Base-by-base conservation (phyloP, 1,140 invertebrate genomes). In the Drosophila grimshawi region DNA sequence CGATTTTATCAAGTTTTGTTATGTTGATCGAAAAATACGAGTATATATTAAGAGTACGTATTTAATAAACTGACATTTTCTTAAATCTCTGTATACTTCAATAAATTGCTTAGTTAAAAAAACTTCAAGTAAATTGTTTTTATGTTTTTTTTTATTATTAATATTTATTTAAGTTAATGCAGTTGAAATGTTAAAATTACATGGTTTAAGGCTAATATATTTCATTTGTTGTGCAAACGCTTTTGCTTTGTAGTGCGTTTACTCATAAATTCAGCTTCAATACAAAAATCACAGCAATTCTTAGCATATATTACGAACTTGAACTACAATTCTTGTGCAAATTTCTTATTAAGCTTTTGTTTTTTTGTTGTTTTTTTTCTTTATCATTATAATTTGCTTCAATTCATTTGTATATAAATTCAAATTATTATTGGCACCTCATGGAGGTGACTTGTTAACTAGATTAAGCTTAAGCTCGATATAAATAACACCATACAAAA, bases 281-380 rank as follows among this genome's bases (percentile, higher is more conserved):
- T 76, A 71, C 72, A 81, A 81, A 78, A 78, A 74, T 81, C 78
- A 81, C 78, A 81, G 76, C 66, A 76, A 78, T 72, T 81, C 72
- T 79, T 70, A 80, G 78, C 78, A 80, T 76, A 64, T 30, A 61
- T 53, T 55, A 64, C 29, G 7, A 71, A 68, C 69, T 45, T 60
- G 46, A 67, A 66, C 62, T 55, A 78, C 76, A 75, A 71, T 78
- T 76, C 33, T 60, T 64, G 61, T 77, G 70, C 61, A 66, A 66
- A 78, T 78, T 63, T 78, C 78, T 80, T 78, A 80, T 73, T 57
- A 41, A 56, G 45, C 0, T 19, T 19, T 19, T 19, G 1, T 19
- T 19, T 41, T 59, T 46, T 1, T n/a, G n/a, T n/a, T n/a, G n/a
- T 19, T 19, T 19, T 19, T 41, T 59, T 46, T 1, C 3, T 43